A percentile compares a stretch with the other conserved stretches of the same genome.
phyloP scores from a whole-genome alignment of 2,888 invertebrate genomes.

The Synergus umbraculus region DNA sequence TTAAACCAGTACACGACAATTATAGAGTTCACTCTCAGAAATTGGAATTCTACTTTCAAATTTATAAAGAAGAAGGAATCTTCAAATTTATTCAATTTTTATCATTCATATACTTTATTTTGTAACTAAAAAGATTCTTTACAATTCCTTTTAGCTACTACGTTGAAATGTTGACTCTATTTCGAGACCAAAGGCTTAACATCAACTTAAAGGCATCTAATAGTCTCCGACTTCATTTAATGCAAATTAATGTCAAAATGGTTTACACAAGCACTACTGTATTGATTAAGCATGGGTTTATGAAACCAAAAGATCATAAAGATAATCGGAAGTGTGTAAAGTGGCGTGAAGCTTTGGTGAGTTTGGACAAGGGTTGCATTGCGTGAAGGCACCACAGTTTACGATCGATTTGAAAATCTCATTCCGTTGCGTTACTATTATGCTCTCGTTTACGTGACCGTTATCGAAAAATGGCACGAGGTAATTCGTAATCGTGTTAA shows the following conservation, averaged over 20 bases:
- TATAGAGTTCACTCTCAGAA: neutral
- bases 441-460: conserved; percentile 55
- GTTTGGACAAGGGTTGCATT: neutral
- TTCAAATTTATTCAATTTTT: too few species aligned
- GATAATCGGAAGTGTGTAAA: neutral
- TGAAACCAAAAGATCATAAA: neutral
- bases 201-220: too few species aligned
- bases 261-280: neutral
- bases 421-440: conserved; percentile 59
- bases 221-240: neutral
- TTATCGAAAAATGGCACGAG: conserved; percentile 64
- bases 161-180: too few species aligned
- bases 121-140: too few species aligned
- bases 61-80: neutral
- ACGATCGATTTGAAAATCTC: conserved; percentile 65
- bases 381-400: conserved; percentile 58
- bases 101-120: neutral
- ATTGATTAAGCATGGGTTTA: neutral
- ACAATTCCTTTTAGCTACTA: too few species aligned
- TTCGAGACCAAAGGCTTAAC: too few species aligned
- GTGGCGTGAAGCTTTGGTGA: too few species aligned
- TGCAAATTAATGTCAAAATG: neutral
- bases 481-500: conserved; percentile 58
- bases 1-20: conserved; percentile 40
- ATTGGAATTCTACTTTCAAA: neutral